A percentile compares a stretch with the other conserved stretches of the same genome.
These are phyloP conservation scores for Branchipolynoe longqiensis DNA, from an alignment of 2,888 invertebrate species.

Conservation along the genomic window DNA sequence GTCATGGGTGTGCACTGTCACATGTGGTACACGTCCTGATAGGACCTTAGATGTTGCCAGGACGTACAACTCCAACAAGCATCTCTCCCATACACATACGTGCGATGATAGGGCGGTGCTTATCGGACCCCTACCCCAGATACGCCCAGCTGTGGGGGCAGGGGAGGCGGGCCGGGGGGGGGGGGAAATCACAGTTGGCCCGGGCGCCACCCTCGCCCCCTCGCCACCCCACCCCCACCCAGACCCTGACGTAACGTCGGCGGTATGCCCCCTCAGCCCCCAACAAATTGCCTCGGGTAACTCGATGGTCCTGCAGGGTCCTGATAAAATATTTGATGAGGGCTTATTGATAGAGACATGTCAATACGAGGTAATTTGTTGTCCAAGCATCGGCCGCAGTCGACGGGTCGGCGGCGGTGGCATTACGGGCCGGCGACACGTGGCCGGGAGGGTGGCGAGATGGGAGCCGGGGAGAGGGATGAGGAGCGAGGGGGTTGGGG, in stretches of 20 bases:
- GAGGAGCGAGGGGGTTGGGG: not conserved
- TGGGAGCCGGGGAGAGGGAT: not conserved
- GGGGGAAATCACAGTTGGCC: not conserved
- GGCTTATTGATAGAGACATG: conserved; percentile 56
- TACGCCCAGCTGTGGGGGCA: not conserved
- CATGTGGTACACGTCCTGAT: too few relatives aligned
- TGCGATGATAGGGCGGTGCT: not conserved
- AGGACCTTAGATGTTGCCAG: too few relatives aligned
- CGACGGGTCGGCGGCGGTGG: not conserved
- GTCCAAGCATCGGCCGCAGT: conserved; percentile 15
- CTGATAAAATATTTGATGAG: conserved; percentile 57
- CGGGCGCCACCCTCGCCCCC: not conserved
- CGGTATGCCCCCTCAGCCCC: not conserved
- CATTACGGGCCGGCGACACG: conserved; percentile 7
- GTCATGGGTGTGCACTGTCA: too few relatives aligned
- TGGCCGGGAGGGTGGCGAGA: not conserved
- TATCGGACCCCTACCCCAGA: not conserved
- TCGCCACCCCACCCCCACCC: not conserved
- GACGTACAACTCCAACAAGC: too few relatives aligned
- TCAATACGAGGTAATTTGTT: conserved; percentile 56
- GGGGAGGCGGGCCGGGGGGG: not conserved
- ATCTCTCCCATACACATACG: too few relatives aligned
- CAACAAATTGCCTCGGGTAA: conserved; percentile 54
- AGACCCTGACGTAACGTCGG: not conserved
- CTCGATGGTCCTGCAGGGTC: conserved; percentile 36